A percentile compares a stretch with the other conserved stretches of the same genome.
Evolutionary conservation across 2,888 invertebrate genomes (phyloP).

Genomic region (Agonopterix subpropinquella): DNA sequence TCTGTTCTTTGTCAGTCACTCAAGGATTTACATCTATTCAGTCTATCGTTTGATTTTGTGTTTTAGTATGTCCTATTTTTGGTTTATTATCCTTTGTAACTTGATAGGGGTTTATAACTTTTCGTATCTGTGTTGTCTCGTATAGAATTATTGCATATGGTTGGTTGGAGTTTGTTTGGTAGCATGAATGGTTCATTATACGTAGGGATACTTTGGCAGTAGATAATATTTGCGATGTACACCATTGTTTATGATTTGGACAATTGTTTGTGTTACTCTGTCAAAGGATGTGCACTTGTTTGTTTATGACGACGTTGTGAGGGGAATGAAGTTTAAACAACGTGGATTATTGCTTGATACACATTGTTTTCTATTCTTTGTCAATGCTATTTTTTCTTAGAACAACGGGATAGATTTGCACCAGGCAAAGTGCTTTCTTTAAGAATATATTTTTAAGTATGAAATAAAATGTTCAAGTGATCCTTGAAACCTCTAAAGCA

Average conservation of each 20-base stretch:
- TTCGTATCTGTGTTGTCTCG: conserved; percentile 34
- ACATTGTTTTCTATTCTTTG: background rate
- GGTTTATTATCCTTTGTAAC: conserved; percentile 61
- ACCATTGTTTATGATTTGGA: conserved; percentile 74
- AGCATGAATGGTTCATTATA: conserved; percentile 75
- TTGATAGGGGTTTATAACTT: conserved; percentile 47
- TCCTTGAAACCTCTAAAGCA: too few relatives aligned
- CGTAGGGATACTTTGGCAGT: conserved; percentile 63
- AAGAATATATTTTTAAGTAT: too few relatives aligned
- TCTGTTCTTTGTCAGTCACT: conserved; percentile 70
- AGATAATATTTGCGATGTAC: conserved; percentile 72
- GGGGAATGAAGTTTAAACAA: conserved; percentile 44
- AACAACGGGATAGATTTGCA: background rate
- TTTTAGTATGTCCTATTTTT: conserved; percentile 65
- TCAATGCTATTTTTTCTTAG: background rate
- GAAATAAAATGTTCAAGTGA: too few relatives aligned
- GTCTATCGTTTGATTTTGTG: conserved; percentile 57
- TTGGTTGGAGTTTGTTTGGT: conserved; percentile 73
- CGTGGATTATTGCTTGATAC: conserved; percentile 1
- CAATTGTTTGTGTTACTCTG: conserved; percentile 71
- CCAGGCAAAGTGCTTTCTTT: too few relatives aligned
- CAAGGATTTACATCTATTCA: conserved; percentile 68
- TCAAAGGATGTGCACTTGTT: conserved; percentile 75
- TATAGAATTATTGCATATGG: conserved; percentile 74
- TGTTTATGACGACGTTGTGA: conserved; percentile 36